A percentile compares a stretch with the other conserved stretches of the same genome.
These are phyloP conservation scores for Lindbergichthys nudifrons DNA, from an alignment of 2,797 vertebrate genomes.

Conservation along the genomic window DNA sequence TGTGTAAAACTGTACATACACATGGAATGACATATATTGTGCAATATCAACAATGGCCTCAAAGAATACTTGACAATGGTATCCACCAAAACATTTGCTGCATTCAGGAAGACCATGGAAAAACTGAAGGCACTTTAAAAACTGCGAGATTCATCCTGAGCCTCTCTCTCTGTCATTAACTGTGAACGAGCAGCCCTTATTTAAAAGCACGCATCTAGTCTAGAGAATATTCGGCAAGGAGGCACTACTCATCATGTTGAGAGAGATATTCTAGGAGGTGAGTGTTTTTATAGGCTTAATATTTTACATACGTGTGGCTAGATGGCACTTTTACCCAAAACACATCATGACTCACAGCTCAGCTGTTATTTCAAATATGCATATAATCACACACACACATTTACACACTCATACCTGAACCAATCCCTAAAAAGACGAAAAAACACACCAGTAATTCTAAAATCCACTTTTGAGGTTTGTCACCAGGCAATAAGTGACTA, in stretches of 20 bases:
- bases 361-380: constrained; percentile 39
- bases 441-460: constrained; percentile 34
- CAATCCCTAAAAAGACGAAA: background rate
- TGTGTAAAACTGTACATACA: constrained; percentile 59
- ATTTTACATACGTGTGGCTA: constrained; percentile 47
- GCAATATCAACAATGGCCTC: constrained; percentile 59
- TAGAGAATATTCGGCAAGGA: constrained; percentile 55
- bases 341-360: constrained; percentile 60
- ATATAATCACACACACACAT: constrained; percentile 15
- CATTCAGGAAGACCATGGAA: constrained; percentile 44
- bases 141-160: constrained; percentile 36
- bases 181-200: constrained; percentile 63
- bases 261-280: constrained; percentile 15
- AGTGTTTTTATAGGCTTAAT: constrained; percentile 42
- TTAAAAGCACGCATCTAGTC: constrained; percentile 48
- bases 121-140: constrained; percentile 78
- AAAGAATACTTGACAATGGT: constrained; percentile 29
- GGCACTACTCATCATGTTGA: constrained; percentile 65
- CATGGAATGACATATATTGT: constrained; percentile 72
- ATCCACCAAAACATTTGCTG: constrained; percentile 29
- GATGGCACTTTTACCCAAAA: constrained; percentile 72
- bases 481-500: constrained; percentile 27
- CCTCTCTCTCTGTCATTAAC: constrained; percentile 16
- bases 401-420: background rate
- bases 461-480: constrained; percentile 38